Evolutionary conservation across 1,140 invertebrate genomes (phyloP), one percentile per base, ranked within the genome.

Genomic region (Drosophila virilis): DNA sequence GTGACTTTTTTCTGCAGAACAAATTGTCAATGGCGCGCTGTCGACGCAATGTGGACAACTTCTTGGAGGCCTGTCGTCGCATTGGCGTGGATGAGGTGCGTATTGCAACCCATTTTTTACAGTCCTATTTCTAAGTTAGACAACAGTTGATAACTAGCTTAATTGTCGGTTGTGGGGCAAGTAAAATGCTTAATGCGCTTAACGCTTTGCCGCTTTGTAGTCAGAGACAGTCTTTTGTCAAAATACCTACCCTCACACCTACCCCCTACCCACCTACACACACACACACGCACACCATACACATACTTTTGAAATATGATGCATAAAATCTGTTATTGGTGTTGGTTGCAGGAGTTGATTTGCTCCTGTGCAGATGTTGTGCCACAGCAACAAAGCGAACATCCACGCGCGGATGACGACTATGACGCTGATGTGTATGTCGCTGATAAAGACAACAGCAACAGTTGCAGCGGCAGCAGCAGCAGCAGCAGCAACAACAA

Each of bases 71-170:
- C 12, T 98, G 98, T 93, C 94, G 97, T 66, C 97, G 95, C 92
- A 97, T 98, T 78, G 98, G 98, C 40, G 97, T 99, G 10, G 96
- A 97, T 93, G 97, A 98, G 95, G 98, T 98, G 93, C 95, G 95
- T 94, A 58, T 17, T 50, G 28, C 12, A 35, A n/a, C 13, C 54
- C 38, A 6, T 22, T 10, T 5, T 9, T 17, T 17, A 13, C 9
- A 51, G 6, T 43, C 32, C 22, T 17, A n/a, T 0, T n/a, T 22
- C 13, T n/a, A 54, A 73, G 71, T 61, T 38, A 37, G 10, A n/a
- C 52, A 42, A 43, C 43, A 35, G 43, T 60, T 60, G 8, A 28
- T 50, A 52, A 15, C 13, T 13, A 33, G 15, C 10, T 28, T 42
- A 32, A 58, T 8, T 50, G 22, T 51, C 9, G 66, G 57, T 69